Evolutionary conservation across 2,888 invertebrate genomes (phyloP).

Genomic region (Diaphora mendica): DNA sequence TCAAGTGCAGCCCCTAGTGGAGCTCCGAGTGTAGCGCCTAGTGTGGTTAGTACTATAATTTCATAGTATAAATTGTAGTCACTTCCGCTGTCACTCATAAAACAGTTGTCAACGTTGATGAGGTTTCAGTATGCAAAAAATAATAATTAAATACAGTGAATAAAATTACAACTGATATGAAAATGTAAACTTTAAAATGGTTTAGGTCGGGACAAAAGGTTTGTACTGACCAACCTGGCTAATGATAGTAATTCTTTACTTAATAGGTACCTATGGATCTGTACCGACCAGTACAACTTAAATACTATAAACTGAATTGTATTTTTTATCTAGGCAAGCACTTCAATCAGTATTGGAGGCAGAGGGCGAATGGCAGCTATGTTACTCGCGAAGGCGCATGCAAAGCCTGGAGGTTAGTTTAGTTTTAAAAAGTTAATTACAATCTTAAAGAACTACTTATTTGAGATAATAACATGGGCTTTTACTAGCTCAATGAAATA

Average conservation of each 20-base stretch:
- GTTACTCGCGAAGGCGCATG: slow-evolving; percentile 69
- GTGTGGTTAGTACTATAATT: slow-evolving; percentile 61
- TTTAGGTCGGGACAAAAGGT: background rate
- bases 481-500: background rate
- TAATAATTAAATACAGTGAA: no score
- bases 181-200: background rate
- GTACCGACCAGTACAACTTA: background rate
- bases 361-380: slow-evolving; percentile 72
- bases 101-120: no score
- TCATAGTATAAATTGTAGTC: no score
- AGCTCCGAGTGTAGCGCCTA: slow-evolving; percentile 58
- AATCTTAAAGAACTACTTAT: background rate
- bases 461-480: no score
- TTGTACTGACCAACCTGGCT: background rate
- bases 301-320: background rate
- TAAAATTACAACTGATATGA: no score
- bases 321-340: slow-evolving; percentile 25
- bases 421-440: background rate
- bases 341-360: slow-evolving; percentile 60
- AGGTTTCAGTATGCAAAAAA: no score
- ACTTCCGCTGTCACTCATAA: no score
- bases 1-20: slow-evolving; percentile 42
- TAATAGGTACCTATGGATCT: background rate
- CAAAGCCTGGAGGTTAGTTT: slow-evolving; percentile 64
- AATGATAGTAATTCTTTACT: background rate